Conservation (phyloP, 2,888 invertebrate species). For the Drosophila merina region DNA sequence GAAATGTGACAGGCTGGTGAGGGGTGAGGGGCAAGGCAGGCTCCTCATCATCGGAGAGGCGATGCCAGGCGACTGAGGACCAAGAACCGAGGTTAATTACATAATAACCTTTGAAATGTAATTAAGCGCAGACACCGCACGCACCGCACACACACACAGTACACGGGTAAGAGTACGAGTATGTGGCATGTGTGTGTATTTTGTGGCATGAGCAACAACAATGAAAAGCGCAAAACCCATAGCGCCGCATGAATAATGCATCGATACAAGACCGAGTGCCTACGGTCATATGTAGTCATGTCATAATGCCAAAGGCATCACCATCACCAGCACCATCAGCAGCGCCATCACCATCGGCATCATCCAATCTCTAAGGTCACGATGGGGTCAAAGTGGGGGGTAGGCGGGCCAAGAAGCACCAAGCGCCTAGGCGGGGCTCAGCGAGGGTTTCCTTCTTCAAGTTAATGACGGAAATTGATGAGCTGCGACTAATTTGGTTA, state of each 20-base stretch:
- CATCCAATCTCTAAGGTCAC: neutral
- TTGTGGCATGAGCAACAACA: slow-evolving; percentile 10
- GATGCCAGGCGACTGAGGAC: neutral
- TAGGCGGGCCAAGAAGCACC: too few relatives aligned
- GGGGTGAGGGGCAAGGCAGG: neutral
- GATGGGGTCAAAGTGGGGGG: too few relatives aligned
- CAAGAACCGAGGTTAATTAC: slow-evolving; percentile 60
- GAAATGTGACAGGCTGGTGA: slow-evolving; percentile 37
- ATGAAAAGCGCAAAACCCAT: slow-evolving; percentile 31
- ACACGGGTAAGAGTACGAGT: neutral
- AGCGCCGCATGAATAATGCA: slow-evolving; percentile 47
- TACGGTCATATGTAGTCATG: slow-evolving; percentile 11
- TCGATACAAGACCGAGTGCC: slow-evolving; percentile 3
- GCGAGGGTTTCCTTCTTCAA: slow-evolving; percentile 2
- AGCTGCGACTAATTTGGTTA: slow-evolving; percentile 46
- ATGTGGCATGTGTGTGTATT: neutral
- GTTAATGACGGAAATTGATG: slow-evolving; percentile 44
- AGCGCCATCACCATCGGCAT: slow-evolving; percentile 10
- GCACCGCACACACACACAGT: neutral
- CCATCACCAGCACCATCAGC: slow-evolving; percentile 3
- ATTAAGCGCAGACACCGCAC: slow-evolving; percentile 46
- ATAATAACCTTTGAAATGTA: slow-evolving; percentile 64
- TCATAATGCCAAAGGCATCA: slow-evolving; percentile 30
- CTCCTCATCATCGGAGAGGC: neutral
- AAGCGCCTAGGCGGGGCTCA: too few relatives aligned